Evolutionary conservation across 2,113 vertebrate genomes (phyloP), one percentile per base, ranked within the genome.

Genomic region (Dromiciops gliroides): DNA sequence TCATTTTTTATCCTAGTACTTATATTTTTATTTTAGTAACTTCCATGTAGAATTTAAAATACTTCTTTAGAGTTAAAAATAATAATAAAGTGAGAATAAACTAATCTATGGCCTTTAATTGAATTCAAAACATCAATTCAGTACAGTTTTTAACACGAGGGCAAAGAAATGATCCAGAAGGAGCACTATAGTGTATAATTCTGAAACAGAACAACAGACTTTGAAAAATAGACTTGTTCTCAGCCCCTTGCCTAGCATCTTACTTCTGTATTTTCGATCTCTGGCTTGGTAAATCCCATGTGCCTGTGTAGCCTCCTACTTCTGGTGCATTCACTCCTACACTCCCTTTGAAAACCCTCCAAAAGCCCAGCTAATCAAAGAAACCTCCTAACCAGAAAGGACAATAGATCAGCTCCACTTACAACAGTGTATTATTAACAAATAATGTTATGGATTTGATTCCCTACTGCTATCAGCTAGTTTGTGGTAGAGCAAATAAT

Each of bases 1-100:
- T 91, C 47, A 93, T 8, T n/a, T 50, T n/a, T 50, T 14, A 48
- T 91, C 53, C 49, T 52, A 26, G 50, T 56, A 94, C 23, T 50
- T 89, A 50, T 48, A 11, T 51, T 89, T 50, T 31, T 31, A 49
- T 25, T 37, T n/a, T 75, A 24, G 16, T 48, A 23, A 22, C 31
- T 44, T 83, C 19, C n/a, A 50, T 92, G 24, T 49, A 12, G 5
- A 48, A 48, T 25, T n/a, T 51, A n/a, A 48, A 94, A 92, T 90
- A 16, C 3, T 93, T 56, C 26, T 23, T 92, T 92, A 53, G 22
- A 92, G 26, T 95, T 97, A 31, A 83, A 94, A 94, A 92, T 83
- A 48, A 52, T 44, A 51, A 93, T 11, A 91, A 93, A 92, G 93
- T 10, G 0, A 14, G 16, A 92, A 7, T 50, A 67, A 50, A 91